These are phyloP conservation scores for Xestobium rufovillosum DNA, from an alignment of 2,888 invertebrate genomes.

Conservation along the genomic window DNA sequence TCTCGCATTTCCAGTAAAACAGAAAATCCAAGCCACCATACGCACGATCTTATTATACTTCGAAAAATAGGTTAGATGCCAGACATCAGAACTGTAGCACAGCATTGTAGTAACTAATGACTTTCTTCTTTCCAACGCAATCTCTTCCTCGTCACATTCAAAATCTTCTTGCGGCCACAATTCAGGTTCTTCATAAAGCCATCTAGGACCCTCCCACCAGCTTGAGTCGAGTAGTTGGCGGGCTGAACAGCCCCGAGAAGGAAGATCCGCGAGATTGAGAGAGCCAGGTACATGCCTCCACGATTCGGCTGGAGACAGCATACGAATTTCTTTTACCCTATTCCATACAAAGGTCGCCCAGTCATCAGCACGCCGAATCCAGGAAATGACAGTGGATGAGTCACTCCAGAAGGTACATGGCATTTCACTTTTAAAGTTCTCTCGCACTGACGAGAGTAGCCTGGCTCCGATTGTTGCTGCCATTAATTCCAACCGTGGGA, in stretches of 20 bases:
- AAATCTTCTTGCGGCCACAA: too few species aligned
- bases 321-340: constrained; percentile 24
- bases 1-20: too few species aligned
- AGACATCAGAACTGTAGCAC: too few species aligned
- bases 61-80: too few species aligned
- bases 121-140: too few species aligned
- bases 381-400: constrained; percentile 25
- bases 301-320: constrained; percentile 11
- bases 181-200: too few species aligned
- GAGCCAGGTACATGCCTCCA: constrained; percentile 32
- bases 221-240: constrained; percentile 23
- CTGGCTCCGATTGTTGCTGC: constrained; percentile 27
- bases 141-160: too few species aligned
- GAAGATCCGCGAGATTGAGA: constrained; percentile 31
- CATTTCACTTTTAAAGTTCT: constrained; percentile 13
- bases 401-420: constrained; percentile 25
- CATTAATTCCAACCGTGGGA: constrained; percentile 29
- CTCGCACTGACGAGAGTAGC: constrained; percentile 17
- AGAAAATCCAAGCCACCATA: too few species aligned
- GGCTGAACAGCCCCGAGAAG: constrained; percentile 29
- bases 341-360: constrained; percentile 26
- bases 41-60: too few species aligned
- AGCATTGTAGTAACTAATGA: too few species aligned
- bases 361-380: constrained; percentile 22
- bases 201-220: constrained; percentile 33